Conservation (phyloP, 2,797 vertebrate species). For the Karalla daura region DNA sequence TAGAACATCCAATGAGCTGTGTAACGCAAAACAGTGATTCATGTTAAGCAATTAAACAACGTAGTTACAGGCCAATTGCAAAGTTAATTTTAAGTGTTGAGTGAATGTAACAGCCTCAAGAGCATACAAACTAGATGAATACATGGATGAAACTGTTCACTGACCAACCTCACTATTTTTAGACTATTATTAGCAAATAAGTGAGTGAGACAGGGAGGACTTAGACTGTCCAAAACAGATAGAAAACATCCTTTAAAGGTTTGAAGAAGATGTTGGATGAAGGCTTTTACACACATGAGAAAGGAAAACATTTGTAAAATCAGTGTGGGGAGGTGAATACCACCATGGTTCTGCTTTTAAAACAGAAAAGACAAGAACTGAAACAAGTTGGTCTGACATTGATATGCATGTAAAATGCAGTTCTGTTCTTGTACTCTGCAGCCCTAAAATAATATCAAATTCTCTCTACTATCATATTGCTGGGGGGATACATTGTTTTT, state of each 20-base stretch:
- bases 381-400: neutral
- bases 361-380: too few relatives aligned
- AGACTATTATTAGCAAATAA: neutral
- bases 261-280: neutral
- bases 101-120: constrained; percentile 32
- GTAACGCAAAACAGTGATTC: constrained; percentile 31
- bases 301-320: neutral
- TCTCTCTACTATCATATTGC: neutral
- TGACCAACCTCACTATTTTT: neutral
- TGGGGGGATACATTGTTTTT: neutral
- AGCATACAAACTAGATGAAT: constrained; percentile 6
- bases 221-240: neutral
- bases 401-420: neutral
- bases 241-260: neutral
- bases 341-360: too few relatives aligned
- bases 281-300: neutral
- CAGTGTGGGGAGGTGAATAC: neutral
- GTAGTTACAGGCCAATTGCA: constrained; percentile 29
- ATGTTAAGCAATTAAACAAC: constrained; percentile 33
- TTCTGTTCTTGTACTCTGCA: neutral
- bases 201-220: neutral
- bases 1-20: constrained; percentile 54
- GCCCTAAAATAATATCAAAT: neutral
- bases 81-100: constrained; percentile 42
- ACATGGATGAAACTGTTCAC: neutral